phyloP scores from a whole-genome alignment of 23 tunicate genomes.

The Oikopleura vanhoeffeni region DNA sequence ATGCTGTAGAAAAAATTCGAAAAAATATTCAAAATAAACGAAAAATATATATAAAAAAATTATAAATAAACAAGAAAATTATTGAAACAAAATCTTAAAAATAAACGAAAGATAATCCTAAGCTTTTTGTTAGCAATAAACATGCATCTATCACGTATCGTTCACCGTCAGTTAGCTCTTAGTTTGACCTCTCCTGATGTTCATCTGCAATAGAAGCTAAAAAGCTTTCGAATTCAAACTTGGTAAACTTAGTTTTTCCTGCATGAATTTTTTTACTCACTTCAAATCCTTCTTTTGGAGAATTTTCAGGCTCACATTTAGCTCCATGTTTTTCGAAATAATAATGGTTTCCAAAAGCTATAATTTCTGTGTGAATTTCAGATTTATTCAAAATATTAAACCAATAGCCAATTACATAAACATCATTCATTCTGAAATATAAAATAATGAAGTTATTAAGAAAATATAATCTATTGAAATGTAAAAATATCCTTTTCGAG shows the following conservation, averaged over 20 bases:
- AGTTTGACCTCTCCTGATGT: too few relatives aligned
- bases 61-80: too few relatives aligned
- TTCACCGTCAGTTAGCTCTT: too few relatives aligned
- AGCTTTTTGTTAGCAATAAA: too few relatives aligned
- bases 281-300: background rate
- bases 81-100: too few relatives aligned
- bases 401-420: background rate
- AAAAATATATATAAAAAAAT: too few relatives aligned
- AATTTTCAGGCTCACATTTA: background rate
- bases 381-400: background rate
- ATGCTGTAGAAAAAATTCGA: too few relatives aligned
- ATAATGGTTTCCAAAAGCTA: background rate
- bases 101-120: too few relatives aligned
- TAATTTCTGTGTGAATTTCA: constrained; percentile 11
- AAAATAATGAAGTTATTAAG: background rate
- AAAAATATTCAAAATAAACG: too few relatives aligned
- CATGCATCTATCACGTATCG: too few relatives aligned
- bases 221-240: background rate
- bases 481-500: background rate
- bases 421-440: background rate
- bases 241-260: background rate
- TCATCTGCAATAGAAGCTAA: too few relatives aligned
- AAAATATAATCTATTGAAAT: background rate
- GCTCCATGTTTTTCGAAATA: background rate
- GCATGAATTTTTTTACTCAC: background rate